A percentile compares a stretch with the other conserved stretches of the same genome.
These are phyloP conservation scores for Archaeoteleia sp. DNA, from an alignment of 2,888 invertebrate species.

Conservation along the genomic window DNA sequence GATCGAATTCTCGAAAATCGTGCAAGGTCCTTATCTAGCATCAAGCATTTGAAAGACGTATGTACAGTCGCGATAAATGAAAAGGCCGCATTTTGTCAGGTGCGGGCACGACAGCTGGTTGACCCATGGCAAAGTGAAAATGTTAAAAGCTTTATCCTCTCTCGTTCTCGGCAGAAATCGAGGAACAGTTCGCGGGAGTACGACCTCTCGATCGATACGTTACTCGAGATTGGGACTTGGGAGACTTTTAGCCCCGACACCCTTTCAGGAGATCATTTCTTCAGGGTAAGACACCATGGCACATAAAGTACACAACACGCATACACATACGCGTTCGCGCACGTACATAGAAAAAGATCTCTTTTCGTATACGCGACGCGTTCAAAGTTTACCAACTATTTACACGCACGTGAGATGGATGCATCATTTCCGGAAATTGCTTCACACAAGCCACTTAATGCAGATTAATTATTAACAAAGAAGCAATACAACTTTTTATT, in stretches of 20 bases:
- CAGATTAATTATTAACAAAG: no score
- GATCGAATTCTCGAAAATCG: slow-evolving; percentile 3
- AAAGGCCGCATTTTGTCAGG: slow-evolving; percentile 23
- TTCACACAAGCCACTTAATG: no score
- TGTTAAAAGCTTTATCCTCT: slow-evolving; percentile 65
- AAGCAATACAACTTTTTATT: no score
- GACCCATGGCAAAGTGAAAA: slow-evolving; percentile 53
- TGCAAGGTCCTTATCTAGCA: slow-evolving; percentile 7
- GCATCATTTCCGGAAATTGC: no score
- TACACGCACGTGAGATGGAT: no score
- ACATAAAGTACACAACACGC: slow-evolving; percentile 51
- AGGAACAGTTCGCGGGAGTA: slow-evolving; percentile 76
- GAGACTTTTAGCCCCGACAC: slow-evolving; percentile 78
- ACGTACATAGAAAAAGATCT: no score
- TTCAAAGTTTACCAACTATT: not conserved
- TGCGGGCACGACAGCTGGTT: slow-evolving; percentile 21
- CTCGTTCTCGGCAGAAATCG: slow-evolving; percentile 73
- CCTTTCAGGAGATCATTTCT: slow-evolving; percentile 78
- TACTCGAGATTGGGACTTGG: slow-evolving; percentile 79
- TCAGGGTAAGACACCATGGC: slow-evolving; percentile 77
- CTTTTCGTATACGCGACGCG: no score
- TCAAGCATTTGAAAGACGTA: slow-evolving; percentile 23
- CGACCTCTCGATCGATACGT: slow-evolving; percentile 78
- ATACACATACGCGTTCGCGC: slow-evolving; percentile 13
- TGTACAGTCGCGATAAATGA: slow-evolving; percentile 16